phyloP scores from a whole-genome alignment of 2,113 vertebrate species.

The Limnothrissa miodon region DNA sequence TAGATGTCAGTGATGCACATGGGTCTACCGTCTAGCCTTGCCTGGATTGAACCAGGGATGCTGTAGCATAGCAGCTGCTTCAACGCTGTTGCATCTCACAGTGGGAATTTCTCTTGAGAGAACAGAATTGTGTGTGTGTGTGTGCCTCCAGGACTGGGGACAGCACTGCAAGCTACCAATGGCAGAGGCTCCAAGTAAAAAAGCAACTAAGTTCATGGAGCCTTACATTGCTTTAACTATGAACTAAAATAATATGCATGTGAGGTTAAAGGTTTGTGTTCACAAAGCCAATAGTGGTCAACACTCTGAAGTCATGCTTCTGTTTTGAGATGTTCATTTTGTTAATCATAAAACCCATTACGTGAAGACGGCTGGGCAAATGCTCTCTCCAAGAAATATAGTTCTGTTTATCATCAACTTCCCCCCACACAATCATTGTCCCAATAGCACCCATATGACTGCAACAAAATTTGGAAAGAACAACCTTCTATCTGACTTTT shows the following conservation, averaged over 20 bases:
- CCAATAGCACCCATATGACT: no score
- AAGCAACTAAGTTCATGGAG: conserved; percentile 38
- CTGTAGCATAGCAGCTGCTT: conserved; percentile 24
- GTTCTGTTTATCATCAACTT: conserved; percentile 62
- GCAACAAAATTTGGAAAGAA: no score
- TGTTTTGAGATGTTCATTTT: conserved; percentile 35
- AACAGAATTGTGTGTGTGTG: conserved; percentile 21
- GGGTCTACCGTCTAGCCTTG: conserved; percentile 2
- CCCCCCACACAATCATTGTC: conserved; percentile 18
- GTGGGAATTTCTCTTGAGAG: conserved; percentile 1
- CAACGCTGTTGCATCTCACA: background rate
- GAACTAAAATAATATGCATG: conserved; percentile 32
- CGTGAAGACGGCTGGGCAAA: conserved; percentile 48
- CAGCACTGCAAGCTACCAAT: conserved; percentile 43
- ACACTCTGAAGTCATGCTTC: conserved; percentile 14
- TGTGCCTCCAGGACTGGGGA: conserved; percentile 35
- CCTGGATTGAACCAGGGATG: conserved; percentile 16
- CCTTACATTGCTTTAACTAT: conserved; percentile 23
- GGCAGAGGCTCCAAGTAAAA: conserved; percentile 55
- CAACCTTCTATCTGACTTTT: background rate
- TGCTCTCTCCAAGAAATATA: conserved; percentile 47
- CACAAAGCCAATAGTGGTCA: no score
- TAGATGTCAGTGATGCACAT: background rate
- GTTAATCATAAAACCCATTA: conserved; percentile 68
- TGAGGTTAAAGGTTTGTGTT: conserved; percentile 49